Base-by-base conservation (phyloP, 2,888 invertebrate genomes). In the Mycalesis mineus region DNA sequence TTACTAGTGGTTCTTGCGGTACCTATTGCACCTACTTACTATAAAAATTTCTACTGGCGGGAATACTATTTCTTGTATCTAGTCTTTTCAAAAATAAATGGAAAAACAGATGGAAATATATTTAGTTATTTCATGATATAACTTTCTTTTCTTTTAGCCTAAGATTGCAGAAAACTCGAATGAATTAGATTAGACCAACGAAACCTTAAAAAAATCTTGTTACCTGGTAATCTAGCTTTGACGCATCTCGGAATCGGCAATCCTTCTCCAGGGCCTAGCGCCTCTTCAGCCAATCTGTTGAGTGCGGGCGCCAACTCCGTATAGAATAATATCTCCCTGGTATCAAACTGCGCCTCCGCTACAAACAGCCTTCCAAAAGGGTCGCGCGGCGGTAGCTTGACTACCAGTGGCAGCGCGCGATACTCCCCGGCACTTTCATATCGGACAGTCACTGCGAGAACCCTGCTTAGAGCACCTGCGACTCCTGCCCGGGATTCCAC, bases 281-380 rank as follows among this genome's bases (percentile, higher is more conserved):
- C 82, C 69, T 95, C 94, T 17, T 91, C 89, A 64, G 93, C 92
- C 64, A 95, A 76, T 70, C 93, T 93, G 4, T 95, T 94, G 31
- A 95, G 91, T 14, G 94, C 93, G 88, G 95, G 90, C 7, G 91
- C 92, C 70, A 95, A 93, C 89, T 95, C 93, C 0, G 95, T 95
- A 76, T 95, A 95, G 84, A 95, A 95, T 65, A 94, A 92, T 69
- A 95, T 95, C 83, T 95, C 95, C 60, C 95, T 89, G 5, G 95
- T 91, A 78, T 95, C 95, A 75, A 95, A 95, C 77, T 95, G 95
- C 0, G 95, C 95, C 76, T 95, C 95, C 22, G 94, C 95, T 60
- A 95, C 95, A 78, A 95, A 95, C 66, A 93, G 93, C 54, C 95
- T 88, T 61, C 94, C 94, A 79, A 95, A 95, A 0, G 95, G 95